Base-by-base conservation (phyloP, 2,888 invertebrate genomes). In the Onthophagus sagittarius region DNA sequence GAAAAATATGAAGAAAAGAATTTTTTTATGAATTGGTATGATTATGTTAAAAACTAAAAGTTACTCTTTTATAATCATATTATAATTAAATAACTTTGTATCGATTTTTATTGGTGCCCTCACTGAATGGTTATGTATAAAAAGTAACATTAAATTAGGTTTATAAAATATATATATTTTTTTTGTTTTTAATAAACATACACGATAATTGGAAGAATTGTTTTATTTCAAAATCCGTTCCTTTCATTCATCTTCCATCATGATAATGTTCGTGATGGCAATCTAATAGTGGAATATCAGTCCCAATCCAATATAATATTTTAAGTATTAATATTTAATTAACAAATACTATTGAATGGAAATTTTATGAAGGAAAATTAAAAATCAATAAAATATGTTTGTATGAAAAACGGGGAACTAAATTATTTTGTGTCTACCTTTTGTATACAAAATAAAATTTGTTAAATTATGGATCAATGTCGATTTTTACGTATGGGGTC, bases 51-150 rank as follows among this genome's bases (percentile, higher is more conserved):
- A 53, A 53, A 53, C 7, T 9, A 53, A 53, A 7, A 53, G 11
- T 53, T 53, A 53, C 39, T 32, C 67, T 32, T 31, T 23, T 65
- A 65, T 72, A 72, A 64, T 72, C 64, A 11, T 64, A 72, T 72
- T 72, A 63, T 70, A 71, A 69, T 65, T 23, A 23, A 71, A 63
- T 73, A 71, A 69, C 63, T 71, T 33, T 74, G 62, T 39, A 73
- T 71, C 69, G 64, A 71, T 74, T 74, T 74, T 74, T 67, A 74
- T 72, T 72, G 74, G 74, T 74, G 74, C 72, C 74, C 74, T 73
- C 13, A 65, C 9, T 23, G 62, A 70, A 67, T 62, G 74, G 74
- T 74, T 72, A 74, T 74, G 74, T 74, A 74, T 72, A 67, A 70
- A 70, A 53, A 53, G 69, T 70, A 39, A 63, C 23, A 72, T 72